Conservation (phyloP, 2,888 invertebrate species). For the Oegoconia quadripuncta region DNA sequence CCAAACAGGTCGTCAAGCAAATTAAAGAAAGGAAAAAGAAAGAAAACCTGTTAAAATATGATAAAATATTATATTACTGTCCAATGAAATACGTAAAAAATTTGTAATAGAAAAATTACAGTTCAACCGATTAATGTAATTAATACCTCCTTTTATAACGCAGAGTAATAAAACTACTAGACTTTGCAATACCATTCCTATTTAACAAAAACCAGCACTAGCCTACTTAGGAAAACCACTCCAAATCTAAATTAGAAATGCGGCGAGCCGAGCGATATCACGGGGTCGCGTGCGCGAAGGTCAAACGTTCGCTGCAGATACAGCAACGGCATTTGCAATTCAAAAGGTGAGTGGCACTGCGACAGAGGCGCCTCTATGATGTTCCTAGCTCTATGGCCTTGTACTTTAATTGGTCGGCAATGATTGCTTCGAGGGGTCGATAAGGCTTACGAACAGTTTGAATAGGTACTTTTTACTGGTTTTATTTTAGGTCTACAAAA, state of each 20-base stretch:
- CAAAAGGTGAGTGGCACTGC: slow-evolving; percentile 37
- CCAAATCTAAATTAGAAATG: slow-evolving; percentile 30
- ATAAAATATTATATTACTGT: too few species aligned
- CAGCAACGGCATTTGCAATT: slow-evolving; percentile 40
- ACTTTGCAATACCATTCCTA: not conserved
- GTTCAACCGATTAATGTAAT: not conserved
- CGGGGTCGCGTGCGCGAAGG: slow-evolving; percentile 45
- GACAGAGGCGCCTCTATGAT: slow-evolving; percentile 31
- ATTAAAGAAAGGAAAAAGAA: too few species aligned
- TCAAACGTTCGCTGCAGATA: slow-evolving; percentile 37
- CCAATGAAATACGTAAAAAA: too few species aligned
- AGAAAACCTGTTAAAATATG: too few species aligned
- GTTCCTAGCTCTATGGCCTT: slow-evolving; percentile 28
- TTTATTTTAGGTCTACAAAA: too few species aligned
- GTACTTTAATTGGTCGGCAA: slow-evolving; percentile 12
- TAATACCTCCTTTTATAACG: not conserved
- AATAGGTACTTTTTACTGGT: too few species aligned
- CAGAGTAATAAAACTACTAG: slow-evolving; percentile 1
- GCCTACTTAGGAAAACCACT: slow-evolving; percentile 15
- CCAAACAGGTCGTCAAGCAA: too few species aligned
- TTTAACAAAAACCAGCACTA: slow-evolving; percentile 2
- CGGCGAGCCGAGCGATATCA: slow-evolving; percentile 40
- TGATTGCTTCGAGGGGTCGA: slow-evolving; percentile 4
- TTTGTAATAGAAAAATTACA: not conserved
- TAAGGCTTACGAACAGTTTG: not conserved